phyloP scores from a whole-genome alignment of 2,113 vertebrate genomes.

The Pogona vitticeps region DNA sequence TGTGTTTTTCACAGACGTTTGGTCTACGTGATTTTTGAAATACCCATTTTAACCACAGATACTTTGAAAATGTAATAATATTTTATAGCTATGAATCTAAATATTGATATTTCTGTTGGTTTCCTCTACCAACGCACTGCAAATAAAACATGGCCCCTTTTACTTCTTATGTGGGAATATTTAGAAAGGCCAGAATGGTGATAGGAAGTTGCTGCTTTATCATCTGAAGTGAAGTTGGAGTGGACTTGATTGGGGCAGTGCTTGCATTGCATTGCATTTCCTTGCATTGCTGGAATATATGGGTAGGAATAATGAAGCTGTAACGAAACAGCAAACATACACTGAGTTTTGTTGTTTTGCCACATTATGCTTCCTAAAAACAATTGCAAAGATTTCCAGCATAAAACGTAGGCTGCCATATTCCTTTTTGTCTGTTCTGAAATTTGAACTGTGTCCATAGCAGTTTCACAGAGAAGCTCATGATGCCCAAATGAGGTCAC shows the following conservation, averaged over 20 bases:
- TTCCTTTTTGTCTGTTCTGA: neutral
- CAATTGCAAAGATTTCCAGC: neutral
- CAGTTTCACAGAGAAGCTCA: neutral
- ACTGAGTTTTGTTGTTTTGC: neutral
- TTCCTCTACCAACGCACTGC: neutral
- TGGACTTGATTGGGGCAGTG: neutral
- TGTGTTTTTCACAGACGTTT: neutral
- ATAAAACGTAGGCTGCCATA: neutral
- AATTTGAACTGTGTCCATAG: neutral
- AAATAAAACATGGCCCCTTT: no score
- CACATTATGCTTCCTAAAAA: neutral
- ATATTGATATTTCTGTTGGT: neutral
- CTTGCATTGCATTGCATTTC: no score
- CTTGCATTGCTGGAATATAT: neutral
- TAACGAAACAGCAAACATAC: neutral
- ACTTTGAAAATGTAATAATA: neutral
- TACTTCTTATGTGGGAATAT: neutral
- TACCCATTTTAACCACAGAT: neutral
- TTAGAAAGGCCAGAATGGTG: neutral
- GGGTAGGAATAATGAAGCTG: neutral
- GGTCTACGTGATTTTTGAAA: neutral
- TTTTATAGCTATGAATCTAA: neutral
- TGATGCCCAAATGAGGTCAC: neutral
- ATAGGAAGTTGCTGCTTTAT: neutral
- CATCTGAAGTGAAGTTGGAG: neutral